phyloP scores from a whole-genome alignment of 2,888 invertebrate genomes.

The Micropterix aruncella region DNA sequence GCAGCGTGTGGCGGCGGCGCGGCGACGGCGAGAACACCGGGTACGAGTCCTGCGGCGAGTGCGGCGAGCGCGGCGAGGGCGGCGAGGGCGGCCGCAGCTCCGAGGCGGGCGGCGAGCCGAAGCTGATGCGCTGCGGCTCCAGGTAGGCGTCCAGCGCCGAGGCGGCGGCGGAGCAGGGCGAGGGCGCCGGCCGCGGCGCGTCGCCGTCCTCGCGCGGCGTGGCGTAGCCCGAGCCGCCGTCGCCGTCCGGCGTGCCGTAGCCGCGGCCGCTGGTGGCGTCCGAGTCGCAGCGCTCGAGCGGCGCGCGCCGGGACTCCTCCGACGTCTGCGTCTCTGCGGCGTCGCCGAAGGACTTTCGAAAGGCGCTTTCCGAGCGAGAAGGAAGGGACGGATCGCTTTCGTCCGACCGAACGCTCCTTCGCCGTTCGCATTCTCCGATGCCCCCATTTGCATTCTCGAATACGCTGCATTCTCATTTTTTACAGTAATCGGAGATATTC shows the following conservation, averaged over 20 bases:
- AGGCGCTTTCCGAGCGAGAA: too few relatives aligned
- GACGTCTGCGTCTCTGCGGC: slow-evolving; percentile 27
- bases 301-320: slow-evolving; percentile 24
- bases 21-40: slow-evolving; percentile 74
- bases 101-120: slow-evolving; percentile 64
- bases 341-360: too few relatives aligned
- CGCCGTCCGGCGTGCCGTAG: slow-evolving; percentile 32
- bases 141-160: slow-evolving; percentile 75
- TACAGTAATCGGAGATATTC: too few relatives aligned
- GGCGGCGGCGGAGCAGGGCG: slow-evolving; percentile 74
- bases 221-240: slow-evolving; percentile 57
- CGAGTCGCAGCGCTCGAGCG: slow-evolving; percentile 40
- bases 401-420: too few relatives aligned
- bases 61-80: slow-evolving; percentile 15
- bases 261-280: slow-evolving; percentile 31
- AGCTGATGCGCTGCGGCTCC: slow-evolving; percentile 70
- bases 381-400: too few relatives aligned
- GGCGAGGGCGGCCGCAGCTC: slow-evolving; percentile 48
- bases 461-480: too few relatives aligned
- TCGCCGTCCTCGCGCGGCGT: slow-evolving; percentile 60
- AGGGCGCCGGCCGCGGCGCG: slow-evolving; percentile 37
- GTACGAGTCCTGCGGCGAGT: slow-evolving; percentile 67
- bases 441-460: too few relatives aligned
- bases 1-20: slow-evolving; percentile 49
- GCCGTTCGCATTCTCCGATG: too few relatives aligned